Conservation (phyloP, 2,888 invertebrate species). For the Diploptera punctata region DNA sequence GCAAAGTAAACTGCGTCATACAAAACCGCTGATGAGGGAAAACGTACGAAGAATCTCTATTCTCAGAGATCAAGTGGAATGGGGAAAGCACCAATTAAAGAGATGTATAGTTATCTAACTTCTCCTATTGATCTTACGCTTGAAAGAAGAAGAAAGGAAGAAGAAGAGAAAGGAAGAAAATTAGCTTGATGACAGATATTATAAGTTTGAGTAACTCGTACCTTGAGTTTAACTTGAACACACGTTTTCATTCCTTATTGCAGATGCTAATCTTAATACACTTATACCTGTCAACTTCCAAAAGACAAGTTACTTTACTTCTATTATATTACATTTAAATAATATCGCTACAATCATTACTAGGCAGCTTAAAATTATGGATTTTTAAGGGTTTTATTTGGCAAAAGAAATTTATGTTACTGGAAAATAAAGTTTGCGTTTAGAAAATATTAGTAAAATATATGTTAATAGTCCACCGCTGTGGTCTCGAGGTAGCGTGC, state of each 20-base stretch:
- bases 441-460: too few relatives aligned
- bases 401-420: too few relatives aligned
- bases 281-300: not conserved
- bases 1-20: not conserved
- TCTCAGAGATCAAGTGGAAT: not conserved
- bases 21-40: not conserved
- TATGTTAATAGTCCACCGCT: too few relatives aligned
- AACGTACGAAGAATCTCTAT: not conserved
- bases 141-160: not conserved
- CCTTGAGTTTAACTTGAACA: not conserved
- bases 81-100: conserved; percentile 10
- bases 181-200: conserved; percentile 13
- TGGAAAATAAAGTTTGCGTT: too few relatives aligned
- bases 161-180: not conserved
- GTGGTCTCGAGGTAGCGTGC: too few relatives aligned
- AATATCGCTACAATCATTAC: too few relatives aligned
- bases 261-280: not conserved
- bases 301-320: not conserved
- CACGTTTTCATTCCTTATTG: not conserved
- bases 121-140: conserved; percentile 8
- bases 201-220: not conserved
- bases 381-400: too few relatives aligned
- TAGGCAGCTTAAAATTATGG: too few relatives aligned
- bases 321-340: too few relatives aligned
- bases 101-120: conserved; percentile 16